Evolutionary conservation across 2,888 invertebrate genomes (phyloP), one percentile per base, ranked within the genome.

Genomic region (Arctia plantaginis): DNA sequence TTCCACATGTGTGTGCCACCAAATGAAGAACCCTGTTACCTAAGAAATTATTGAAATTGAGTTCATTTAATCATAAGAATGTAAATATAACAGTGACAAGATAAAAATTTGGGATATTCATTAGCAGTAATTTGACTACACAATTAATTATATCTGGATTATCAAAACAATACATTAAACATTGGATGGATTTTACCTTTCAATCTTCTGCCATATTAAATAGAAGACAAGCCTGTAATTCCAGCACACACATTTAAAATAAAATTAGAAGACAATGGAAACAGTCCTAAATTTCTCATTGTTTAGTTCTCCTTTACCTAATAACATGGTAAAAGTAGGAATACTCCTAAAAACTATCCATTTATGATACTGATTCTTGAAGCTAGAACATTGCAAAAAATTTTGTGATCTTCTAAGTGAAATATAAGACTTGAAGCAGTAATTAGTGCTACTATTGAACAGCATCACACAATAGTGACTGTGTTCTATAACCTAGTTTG

Each of bases 401-500:
- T 69, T 73, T 75, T 55, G 70, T 70, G 51, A 72, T 10, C 23
- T 59, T 51, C 27, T 41, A 44, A 62, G 69, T 62, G 71, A 62
- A 64, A 51, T 55, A 35, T 23, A 69, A 76, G 71, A 70, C 62
- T 55, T 65, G 62, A 80, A 74, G 76, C 80, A 72, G 66, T 71
- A 65, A 6, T 72, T 64, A 70, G 74, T 70, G 70, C 74, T 59
- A 69, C 59, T 70, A 70, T 68, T 66, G 35, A 69, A 73, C 72
- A 76, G 18, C 55, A 72, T 73, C 55, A 59, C 75, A 78, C 73
- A 74, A 75, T 72, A 20, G 73, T 75, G 76, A 77, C 62, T 68
- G 75, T 75, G 77, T 80, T 71, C 30, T 70, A 72, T 74, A 80
- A 68, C 72, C 80, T 82, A 83, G 12, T 68, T 78, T 76, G 73